These are phyloP conservation scores for Patella depressa DNA, from an alignment of 2,888 invertebrate species.

Conservation along the genomic window DNA sequence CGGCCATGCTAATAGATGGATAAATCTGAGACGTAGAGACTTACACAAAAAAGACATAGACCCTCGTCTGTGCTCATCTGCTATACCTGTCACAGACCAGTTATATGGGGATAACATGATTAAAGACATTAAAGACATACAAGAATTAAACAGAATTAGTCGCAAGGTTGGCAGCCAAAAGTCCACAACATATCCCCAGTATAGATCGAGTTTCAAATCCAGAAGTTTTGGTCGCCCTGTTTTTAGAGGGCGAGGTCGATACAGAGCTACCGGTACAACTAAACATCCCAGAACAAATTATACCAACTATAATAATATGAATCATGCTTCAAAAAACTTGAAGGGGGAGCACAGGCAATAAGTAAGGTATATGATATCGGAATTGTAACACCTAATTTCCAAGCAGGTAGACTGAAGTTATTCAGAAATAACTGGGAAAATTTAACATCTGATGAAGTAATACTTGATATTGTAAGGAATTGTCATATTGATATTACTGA, in stretches of 20 bases:
- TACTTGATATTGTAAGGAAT: not conserved
- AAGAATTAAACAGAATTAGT: not conserved
- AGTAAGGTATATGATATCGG: too few relatives aligned
- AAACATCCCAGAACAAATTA: not conserved
- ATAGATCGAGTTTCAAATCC: not conserved
- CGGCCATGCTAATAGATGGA: not conserved
- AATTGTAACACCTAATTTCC: too few relatives aligned
- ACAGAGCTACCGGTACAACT: not conserved
- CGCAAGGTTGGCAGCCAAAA: not conserved
- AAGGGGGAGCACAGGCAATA: conserved; percentile 4
- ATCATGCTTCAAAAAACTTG: not conserved
- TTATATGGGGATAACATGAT: not conserved
- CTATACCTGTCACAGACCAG: not conserved
- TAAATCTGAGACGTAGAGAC: not conserved
- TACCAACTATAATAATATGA: not conserved
- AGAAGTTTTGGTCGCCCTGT: not conserved
- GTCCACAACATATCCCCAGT: not conserved
- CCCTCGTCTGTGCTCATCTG: not conserved
- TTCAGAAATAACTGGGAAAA: not conserved
- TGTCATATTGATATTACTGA: not conserved
- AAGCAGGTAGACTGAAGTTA: not conserved
- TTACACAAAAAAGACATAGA: not conserved
- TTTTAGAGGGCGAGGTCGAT: not conserved
- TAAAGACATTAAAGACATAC: not conserved
- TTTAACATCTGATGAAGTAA: not conserved